A percentile compares a stretch with the other conserved stretches of the same genome.
phyloP scores from a whole-genome alignment of 1,140 invertebrate genomes.

The Globodera ellingtonae region DNA sequence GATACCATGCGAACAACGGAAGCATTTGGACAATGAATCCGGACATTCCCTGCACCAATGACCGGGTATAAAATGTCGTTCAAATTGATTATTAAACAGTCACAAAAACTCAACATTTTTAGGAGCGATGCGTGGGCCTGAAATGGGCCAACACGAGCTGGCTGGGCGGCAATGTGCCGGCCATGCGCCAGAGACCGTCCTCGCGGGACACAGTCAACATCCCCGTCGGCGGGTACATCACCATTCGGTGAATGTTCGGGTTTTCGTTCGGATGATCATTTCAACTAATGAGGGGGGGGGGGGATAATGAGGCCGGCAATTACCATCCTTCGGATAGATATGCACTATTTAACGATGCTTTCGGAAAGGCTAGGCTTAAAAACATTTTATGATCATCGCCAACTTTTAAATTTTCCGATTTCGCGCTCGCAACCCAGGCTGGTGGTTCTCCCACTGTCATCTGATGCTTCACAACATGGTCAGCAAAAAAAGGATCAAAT shows the following conservation, averaged over 20 bases:
- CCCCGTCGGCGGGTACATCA: slow-evolving; percentile 56
- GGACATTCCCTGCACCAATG: slow-evolving; percentile 49
- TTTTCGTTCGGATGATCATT: background rate
- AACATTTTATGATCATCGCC: slow-evolving; percentile 7
- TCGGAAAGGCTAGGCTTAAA: too few relatives aligned
- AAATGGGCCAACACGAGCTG: slow-evolving; percentile 49
- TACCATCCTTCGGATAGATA: too few relatives aligned
- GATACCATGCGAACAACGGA: slow-evolving; percentile 48
- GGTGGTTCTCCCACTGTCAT: slow-evolving; percentile 58
- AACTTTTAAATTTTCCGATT: slow-evolving; percentile 37
- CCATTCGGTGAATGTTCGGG: slow-evolving; percentile 31
- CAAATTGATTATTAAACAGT: background rate
- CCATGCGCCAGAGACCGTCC: slow-evolving; percentile 50
- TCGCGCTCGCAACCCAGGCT: slow-evolving; percentile 50
- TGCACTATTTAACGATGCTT: too few relatives aligned
- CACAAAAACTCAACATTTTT: slow-evolving; percentile 21
- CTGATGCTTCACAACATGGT: slow-evolving; percentile 48
- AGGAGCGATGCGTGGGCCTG: slow-evolving; percentile 39
- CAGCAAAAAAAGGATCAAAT: background rate
- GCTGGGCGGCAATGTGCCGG: slow-evolving; percentile 48
- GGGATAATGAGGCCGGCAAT: too few relatives aligned
- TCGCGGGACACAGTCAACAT: slow-evolving; percentile 56
- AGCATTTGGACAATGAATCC: slow-evolving; percentile 44
- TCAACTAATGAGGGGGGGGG: too few relatives aligned
- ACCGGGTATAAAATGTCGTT: slow-evolving; percentile 19